phyloP scores from a whole-genome alignment of 2,113 vertebrate genomes.

The Columbina picui region DNA sequence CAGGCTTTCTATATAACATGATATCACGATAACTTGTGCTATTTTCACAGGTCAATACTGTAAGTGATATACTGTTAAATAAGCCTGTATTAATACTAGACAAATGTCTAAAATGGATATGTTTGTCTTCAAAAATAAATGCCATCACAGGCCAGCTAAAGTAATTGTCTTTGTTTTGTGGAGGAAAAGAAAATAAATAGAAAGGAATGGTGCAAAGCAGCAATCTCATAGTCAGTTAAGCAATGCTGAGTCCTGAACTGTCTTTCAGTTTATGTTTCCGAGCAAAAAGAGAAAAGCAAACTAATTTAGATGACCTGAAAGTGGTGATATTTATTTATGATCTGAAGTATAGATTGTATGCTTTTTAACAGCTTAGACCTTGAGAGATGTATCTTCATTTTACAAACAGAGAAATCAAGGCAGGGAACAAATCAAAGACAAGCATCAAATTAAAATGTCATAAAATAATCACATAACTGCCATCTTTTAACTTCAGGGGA shows the following conservation, averaged over 20 bases:
- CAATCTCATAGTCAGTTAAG: conserved; percentile 12
- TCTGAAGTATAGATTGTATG: not conserved
- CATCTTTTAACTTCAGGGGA: not conserved
- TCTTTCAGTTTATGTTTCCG: not conserved
- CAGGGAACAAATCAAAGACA: not conserved
- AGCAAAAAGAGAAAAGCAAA: not conserved
- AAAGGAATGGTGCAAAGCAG: not conserved
- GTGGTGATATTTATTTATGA: not conserved
- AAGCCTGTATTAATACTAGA: not conserved
- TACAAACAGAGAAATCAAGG: not conserved
- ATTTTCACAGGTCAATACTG: not conserved
- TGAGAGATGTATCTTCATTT: not conserved
- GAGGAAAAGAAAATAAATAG: not conserved
- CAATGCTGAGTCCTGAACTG: not conserved
- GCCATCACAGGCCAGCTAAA: not conserved
- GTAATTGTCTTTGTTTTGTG: not conserved
- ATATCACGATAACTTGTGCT: not conserved
- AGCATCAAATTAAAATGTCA: not conserved
- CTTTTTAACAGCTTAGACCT: not conserved
- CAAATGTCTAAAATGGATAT: not conserved
- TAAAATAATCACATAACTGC: not conserved
- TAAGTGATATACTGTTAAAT: not conserved
- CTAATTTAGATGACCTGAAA: not conserved
- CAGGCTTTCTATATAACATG: not conserved
- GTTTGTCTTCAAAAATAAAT: not conserved